phyloP scores from a whole-genome alignment of 2,797 vertebrate species.

The Oophaga sylvatica region DNA sequence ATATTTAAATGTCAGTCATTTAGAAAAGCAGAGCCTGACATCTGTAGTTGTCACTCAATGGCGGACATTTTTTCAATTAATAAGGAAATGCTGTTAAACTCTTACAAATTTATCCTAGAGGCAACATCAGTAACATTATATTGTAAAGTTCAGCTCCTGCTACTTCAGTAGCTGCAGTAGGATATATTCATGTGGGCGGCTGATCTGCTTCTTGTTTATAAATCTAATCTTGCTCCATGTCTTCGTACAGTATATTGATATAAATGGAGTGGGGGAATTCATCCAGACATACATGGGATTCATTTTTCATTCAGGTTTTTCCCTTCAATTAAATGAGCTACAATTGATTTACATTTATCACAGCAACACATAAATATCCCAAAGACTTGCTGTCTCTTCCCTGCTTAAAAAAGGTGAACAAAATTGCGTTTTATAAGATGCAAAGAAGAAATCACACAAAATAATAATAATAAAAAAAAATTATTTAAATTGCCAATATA shows the following conservation, averaged over 20 bases:
- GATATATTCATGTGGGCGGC: conserved; percentile 66
- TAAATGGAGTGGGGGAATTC: conserved; percentile 76
- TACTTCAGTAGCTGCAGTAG: conserved; percentile 1
- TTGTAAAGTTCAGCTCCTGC: not conserved
- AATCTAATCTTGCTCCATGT: conserved; percentile 84
- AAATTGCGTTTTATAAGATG: conserved; percentile 67
- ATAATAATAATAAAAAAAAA: not conserved
- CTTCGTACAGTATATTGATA: conserved; percentile 83
- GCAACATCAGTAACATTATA: not conserved
- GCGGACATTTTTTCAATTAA: not conserved
- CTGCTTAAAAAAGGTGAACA: conserved; percentile 69
- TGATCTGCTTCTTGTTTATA: conserved; percentile 82
- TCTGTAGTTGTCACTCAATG: not conserved
- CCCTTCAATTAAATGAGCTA: conserved; percentile 75
- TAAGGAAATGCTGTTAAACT: not conserved
- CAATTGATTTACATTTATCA: conserved; percentile 80
- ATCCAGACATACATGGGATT: conserved; percentile 74
- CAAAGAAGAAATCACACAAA: not conserved
- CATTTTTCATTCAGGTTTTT: conserved; percentile 76
- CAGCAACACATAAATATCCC: conserved; percentile 78
- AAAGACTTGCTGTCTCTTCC: conserved; percentile 72
- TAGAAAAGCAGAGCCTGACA: not conserved
- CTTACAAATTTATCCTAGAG: not conserved
- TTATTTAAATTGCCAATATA: not conserved
- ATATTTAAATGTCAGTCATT: not conserved